Evolutionary conservation across 1,140 invertebrate genomes (phyloP).

Genomic region (Cyclargus thomasi): DNA sequence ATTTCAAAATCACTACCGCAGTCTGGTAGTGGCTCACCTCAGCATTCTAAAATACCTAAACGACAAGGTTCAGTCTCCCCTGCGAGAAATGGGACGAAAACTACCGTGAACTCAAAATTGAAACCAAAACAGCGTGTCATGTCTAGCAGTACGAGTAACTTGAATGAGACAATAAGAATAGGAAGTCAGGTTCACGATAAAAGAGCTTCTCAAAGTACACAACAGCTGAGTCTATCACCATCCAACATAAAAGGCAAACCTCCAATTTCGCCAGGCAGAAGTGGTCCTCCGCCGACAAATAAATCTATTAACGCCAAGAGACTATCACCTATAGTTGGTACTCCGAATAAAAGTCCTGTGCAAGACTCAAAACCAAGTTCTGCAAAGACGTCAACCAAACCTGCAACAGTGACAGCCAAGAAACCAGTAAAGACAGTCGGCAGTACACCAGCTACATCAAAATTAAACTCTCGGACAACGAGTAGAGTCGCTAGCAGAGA

Average conservation of each 20-base stretch:
- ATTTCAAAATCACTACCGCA: conserved; percentile 66
- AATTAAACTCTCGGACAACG: conserved; percentile 61
- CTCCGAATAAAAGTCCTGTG: conserved; percentile 66
- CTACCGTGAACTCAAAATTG: conserved; percentile 45
- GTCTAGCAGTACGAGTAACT: conserved; percentile 71
- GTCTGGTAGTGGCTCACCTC: conserved; percentile 65
- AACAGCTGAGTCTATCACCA: conserved; percentile 52
- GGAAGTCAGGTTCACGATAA: conserved; percentile 55
- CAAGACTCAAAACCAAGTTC: conserved; percentile 50
- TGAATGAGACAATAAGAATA: conserved; percentile 66
- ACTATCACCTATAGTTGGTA: conserved; percentile 71
- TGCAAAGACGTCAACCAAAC: conserved; percentile 44
- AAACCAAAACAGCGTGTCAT: conserved; percentile 64
- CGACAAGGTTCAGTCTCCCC: conserved; percentile 69
- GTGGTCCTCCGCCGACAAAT: conserved; percentile 66
- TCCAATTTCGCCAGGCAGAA: conserved; percentile 66
- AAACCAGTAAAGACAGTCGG: conserved; percentile 51
- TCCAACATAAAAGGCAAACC: conserved; percentile 65
- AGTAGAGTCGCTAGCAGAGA: conserved; percentile 62
- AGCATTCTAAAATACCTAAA: conserved; percentile 70
- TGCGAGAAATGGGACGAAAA: conserved; percentile 43
- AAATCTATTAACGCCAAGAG: conserved; percentile 65
- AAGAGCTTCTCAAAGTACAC: conserved; percentile 60
- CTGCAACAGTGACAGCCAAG: conserved; percentile 33
- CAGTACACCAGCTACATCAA: conserved; percentile 60